Evolutionary conservation across 2,888 invertebrate species (phyloP), one percentile per base, ranked within the genome.

Genomic region (Lissonota sp.): DNA sequence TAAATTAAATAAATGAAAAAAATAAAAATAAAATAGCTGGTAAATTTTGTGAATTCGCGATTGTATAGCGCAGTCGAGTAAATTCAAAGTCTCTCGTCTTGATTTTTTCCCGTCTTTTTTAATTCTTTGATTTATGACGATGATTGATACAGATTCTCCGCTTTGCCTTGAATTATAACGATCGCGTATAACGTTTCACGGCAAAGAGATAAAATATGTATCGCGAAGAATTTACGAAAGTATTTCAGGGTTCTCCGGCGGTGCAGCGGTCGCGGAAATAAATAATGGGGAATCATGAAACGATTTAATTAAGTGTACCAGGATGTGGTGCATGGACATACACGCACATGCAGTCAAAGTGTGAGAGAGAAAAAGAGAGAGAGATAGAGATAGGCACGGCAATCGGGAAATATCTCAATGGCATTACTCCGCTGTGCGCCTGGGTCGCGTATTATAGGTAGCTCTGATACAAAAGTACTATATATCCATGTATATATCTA

Each of bases 401-500:
- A 79, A 82, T 82, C 81, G 81, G 78, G 71, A 82, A 82, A 79
- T 82, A 82, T 82, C 82, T 82, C 82, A 82, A 82, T 82, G 79
- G 82, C 71, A 79, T 82, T 79, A 71, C 66, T 64, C 69, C 57
- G 66, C 70, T 64, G 26, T 26, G 46, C 60, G 77, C 49, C 69
- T 60, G 71, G 26, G 74, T 78, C 81, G 70, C 70, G 73, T 74
- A 71, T 78, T 78, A 78, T 74, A 71, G 74, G 58, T 78, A 26
- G 55, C 55, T 74, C 66, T 37, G 74, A 70, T 78, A 71, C 70
- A 40, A 69, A 60, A 51, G 55, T 64, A 70, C 72, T 42, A 69
- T 58, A 77, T 39, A 55, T 58, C 53, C 10, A 62, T 16, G 40
- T 69, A 77, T 69, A 69, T 60, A 44, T 70, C 6, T 10, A 49